Conservation (phyloP, 1,140 invertebrate species). For the Hesperophylax magnus region DNA sequence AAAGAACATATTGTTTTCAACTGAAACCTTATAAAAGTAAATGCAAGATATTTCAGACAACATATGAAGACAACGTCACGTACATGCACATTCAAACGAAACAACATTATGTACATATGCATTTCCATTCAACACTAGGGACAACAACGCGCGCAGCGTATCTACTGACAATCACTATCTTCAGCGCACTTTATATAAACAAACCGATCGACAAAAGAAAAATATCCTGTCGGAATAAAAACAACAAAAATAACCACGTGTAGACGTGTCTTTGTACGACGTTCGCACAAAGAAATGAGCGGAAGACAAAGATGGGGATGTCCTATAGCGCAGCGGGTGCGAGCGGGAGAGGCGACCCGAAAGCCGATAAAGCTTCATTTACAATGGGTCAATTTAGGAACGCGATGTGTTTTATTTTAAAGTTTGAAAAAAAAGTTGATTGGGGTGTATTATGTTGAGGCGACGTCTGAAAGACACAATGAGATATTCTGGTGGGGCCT, state of each 20-base stretch:
- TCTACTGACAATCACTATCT: too few species aligned
- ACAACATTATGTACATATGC: too few species aligned
- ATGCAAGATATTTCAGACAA: too few species aligned
- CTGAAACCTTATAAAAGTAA: too few species aligned
- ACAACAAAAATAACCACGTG: conserved; percentile 23
- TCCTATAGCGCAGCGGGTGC: neutral
- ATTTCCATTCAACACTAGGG: too few species aligned
- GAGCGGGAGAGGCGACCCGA: neutral
- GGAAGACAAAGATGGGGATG: neutral
- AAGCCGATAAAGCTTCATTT: neutral
- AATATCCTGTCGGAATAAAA: conserved; percentile 7
- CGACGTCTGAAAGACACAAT: too few species aligned
- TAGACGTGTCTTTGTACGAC: neutral
- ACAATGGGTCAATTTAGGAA: conserved; percentile 31
- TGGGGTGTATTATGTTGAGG: neutral
- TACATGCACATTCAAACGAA: too few species aligned
- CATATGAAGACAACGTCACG: too few species aligned
- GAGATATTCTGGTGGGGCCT: too few species aligned
- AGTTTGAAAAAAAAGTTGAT: conserved; percentile 4
- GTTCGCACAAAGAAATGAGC: neutral
- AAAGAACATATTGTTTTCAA: too few species aligned
- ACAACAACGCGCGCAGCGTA: too few species aligned
- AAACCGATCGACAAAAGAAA: conserved; percentile 6
- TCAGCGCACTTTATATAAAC: neutral
- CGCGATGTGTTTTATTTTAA: conserved; percentile 23